Conservation (phyloP, 1,140 invertebrate species). For the Metopolophium dirhodum region DNA sequence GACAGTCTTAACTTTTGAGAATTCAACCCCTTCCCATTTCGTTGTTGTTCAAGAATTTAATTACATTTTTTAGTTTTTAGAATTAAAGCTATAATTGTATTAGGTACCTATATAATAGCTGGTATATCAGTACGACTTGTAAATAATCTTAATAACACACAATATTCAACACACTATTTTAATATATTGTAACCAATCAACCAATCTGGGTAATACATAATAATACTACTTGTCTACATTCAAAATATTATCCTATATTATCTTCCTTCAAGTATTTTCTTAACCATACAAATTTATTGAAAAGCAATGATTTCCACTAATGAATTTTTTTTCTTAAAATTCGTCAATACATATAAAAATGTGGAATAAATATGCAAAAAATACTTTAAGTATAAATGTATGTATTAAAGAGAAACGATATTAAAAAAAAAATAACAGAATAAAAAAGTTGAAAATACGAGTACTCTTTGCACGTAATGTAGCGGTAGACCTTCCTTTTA, state of each 20-base stretch:
- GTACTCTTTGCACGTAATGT: background rate
- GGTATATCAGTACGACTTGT: no score
- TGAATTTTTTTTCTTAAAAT: background rate
- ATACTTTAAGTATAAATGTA: background rate
- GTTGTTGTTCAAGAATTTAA: no score
- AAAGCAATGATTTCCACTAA: no score
- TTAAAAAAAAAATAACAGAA: background rate
- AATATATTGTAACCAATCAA: background rate
- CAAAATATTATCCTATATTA: background rate
- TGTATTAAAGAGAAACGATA: background rate
- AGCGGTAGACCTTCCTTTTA: background rate
- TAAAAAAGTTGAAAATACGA: background rate
- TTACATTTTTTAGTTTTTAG: no score
- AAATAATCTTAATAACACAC: background rate
- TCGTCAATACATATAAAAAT: background rate
- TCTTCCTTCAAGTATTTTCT: background rate
- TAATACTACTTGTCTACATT: background rate
- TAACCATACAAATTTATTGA: no score
- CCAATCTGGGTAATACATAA: no score
- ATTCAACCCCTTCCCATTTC: no score
- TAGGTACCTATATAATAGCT: no score
- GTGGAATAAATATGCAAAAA: background rate
- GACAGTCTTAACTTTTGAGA: no score
- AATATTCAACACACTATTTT: background rate
- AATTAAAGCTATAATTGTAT: no score